Percentiles rank a stretch among this genome's conserved stretches.
Evolutionary conservation across 2,113 vertebrate genomes (phyloP).

Genomic region (Thermophis baileyi): DNA sequence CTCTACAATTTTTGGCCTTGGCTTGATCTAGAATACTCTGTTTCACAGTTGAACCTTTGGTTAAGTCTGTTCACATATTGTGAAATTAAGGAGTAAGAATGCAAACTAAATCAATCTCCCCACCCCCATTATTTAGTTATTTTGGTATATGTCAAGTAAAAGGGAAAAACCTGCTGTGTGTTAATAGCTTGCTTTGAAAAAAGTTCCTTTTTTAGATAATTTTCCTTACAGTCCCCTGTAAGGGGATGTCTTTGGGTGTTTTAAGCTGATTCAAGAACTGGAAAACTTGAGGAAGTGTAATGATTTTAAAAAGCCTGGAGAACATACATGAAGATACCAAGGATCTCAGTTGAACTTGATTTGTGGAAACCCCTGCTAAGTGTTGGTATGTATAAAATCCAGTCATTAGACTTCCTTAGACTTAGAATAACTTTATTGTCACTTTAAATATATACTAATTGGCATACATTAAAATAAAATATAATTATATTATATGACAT

Average conservation of each 20-base stretch:
- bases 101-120: neutral
- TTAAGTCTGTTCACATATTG: neutral
- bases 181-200: neutral
- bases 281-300: neutral
- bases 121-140: neutral
- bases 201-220: neutral
- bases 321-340: neutral
- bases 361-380: neutral
- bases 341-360: neutral
- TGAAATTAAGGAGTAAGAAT: neutral
- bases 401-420: neutral
- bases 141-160: neutral
- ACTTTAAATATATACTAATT: no score
- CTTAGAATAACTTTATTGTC: no score
- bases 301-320: neutral
- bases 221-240: neutral
- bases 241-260: neutral
- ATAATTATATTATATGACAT: no score
- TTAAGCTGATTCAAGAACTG: neutral
- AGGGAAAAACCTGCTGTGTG: neutral
- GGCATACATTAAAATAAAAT: no score
- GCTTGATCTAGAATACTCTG: neutral
- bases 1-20: neutral
- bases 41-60: neutral
- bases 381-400: neutral